phyloP scores from a whole-genome alignment of 2,888 invertebrate genomes.

The Aporophyla lueneburgensis region DNA sequence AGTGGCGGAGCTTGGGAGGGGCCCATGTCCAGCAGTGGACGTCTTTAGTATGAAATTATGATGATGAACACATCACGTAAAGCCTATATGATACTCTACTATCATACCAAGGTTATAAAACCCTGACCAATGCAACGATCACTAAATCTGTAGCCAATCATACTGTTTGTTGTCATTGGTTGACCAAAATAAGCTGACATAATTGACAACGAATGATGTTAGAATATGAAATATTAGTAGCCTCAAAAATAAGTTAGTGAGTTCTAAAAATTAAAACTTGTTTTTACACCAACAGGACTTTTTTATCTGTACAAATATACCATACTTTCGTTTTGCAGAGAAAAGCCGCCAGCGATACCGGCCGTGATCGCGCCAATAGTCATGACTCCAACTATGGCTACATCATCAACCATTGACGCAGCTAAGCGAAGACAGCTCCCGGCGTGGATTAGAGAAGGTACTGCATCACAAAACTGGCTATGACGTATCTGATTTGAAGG shows the following conservation, averaged over 20 bases:
- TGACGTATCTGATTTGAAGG: no score
- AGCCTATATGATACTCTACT: neutral
- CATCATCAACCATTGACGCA: constrained; percentile 92
- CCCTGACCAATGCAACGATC: neutral
- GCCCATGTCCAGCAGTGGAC: no score
- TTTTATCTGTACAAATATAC: neutral
- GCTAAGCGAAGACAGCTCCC: constrained; percentile 97
- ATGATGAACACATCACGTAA: no score
- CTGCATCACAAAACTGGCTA: no score
- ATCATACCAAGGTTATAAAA: neutral
- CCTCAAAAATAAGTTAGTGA: neutral
- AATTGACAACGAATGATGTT: neutral
- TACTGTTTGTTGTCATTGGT: neutral
- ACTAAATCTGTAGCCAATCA: neutral
- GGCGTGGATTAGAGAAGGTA: constrained; percentile 98
- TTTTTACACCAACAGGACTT: no score
- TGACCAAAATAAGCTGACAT: neutral
- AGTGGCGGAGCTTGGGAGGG: no score
- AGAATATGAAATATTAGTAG: neutral
- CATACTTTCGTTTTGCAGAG: constrained; percentile 76
- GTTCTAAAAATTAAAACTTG: neutral
- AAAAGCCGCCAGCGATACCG: constrained; percentile 79
- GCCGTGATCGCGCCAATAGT: constrained; percentile 83
- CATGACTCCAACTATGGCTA: constrained; percentile 72
- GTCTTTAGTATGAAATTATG: no score